Base-by-base conservation (phyloP, 2,797 vertebrate genomes). In the Tauraco hartlaubi region DNA sequence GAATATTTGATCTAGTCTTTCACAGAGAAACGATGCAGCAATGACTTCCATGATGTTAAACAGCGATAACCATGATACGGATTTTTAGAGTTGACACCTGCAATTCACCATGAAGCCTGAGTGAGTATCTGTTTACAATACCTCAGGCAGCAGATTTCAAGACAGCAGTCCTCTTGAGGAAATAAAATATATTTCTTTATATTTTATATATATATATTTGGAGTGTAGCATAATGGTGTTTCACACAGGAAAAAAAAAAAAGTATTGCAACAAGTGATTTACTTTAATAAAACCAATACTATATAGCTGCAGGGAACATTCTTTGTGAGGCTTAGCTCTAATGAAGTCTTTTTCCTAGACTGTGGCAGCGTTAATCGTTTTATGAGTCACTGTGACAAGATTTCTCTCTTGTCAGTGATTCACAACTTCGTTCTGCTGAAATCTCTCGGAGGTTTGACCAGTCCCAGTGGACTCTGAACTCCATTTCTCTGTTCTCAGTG, bases 331-430 rank as follows among this genome's bases (percentile, higher is more conserved):
- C 18, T 92, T 63, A 64, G n/a, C 21, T 86, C 56, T 78, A 58
- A 64, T 75, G 73, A 91, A 86, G 54, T 62, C 46, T 75, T 92
- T 61, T 69, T 78, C 52, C 33, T 69, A 64, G 51, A 39, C 31
- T 52, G 54, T 72, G 46, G 46, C 77, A 75, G 33, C 2, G 9
- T 33, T 78, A 64, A 85, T 89, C 46, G 61, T 48, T 78, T 89
- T 64, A 89, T 25, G 15, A 91, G 49, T 75, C 54, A 68, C 18
- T 14, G 58, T 61, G 84, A 64, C 62, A 81, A 91, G 37, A 43
- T 87, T 89, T 93, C 86, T 89, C 41, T 81, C 54, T 64, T 67
- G 20, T 64, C 52, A 39, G 41, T 31, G 58, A 84, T 89, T 91
- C 46, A 64, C 6, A 8, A 4, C 14, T 84, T 84, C 0, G 0